A percentile compares a stretch with the other conserved stretches of the same genome.
These are phyloP conservation scores for Cygnus buccinator DNA, from an alignment of 2,113 vertebrate genomes.

Conservation along the genomic window DNA sequence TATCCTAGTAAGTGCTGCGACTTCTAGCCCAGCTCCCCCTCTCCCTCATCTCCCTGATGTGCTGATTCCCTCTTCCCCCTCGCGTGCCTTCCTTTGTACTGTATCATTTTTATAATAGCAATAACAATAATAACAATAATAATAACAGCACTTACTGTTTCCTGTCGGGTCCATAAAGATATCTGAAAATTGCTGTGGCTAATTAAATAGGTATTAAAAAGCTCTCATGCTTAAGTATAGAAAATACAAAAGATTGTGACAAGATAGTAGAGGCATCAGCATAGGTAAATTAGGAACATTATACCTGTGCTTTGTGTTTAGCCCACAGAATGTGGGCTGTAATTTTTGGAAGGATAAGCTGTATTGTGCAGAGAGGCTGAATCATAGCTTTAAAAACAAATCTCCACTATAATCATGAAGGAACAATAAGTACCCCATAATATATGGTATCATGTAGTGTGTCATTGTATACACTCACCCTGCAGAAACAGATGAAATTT, in stretches of 20 bases:
- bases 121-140: constrained; percentile 22
- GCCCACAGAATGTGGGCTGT: constrained; percentile 41
- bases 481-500: neutral
- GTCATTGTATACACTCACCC: neutral
- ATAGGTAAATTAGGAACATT: constrained; percentile 14
- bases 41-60: neutral
- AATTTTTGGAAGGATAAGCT: constrained; percentile 27
- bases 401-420: constrained; percentile 31
- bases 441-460: constrained; percentile 5
- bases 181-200: constrained; percentile 23
- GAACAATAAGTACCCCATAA: constrained; percentile 41
- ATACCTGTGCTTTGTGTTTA: constrained; percentile 38
- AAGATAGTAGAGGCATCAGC: constrained; percentile 41
- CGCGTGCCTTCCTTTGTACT: neutral
- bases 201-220: constrained; percentile 46
- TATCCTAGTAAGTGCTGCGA: constrained; percentile 87
- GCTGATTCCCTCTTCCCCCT: neutral
- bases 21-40: neutral
- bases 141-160: constrained; percentile 22
- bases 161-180: neutral
- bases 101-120: constrained; percentile 7
- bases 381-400: constrained; percentile 59
- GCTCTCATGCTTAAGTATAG: constrained; percentile 26
- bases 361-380: constrained; percentile 34
- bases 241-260: constrained; percentile 59